Evolutionary conservation across 2,113 vertebrate species (phyloP).

Genomic region (Aramus guarauna): DNA sequence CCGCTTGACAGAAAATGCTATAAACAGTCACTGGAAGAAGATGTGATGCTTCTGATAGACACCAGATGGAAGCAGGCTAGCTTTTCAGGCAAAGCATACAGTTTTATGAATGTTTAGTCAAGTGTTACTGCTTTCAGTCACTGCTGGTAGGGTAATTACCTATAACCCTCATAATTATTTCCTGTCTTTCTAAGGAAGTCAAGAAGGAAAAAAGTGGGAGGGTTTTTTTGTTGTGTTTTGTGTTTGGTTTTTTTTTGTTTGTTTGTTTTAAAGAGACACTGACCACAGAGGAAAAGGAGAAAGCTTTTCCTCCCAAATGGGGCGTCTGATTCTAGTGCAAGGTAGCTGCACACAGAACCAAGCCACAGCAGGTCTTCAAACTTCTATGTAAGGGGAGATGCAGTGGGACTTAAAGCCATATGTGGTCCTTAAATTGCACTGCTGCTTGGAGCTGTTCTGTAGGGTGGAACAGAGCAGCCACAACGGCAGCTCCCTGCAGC

Average conservation of each 20-base stretch:
- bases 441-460: background rate
- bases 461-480: background rate
- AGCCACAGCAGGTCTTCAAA: background rate
- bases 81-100: background rate
- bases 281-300: background rate
- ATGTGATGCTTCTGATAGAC: background rate
- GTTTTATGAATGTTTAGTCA: background rate
- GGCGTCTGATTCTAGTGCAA: background rate
- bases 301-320: background rate
- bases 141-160: background rate
- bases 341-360: background rate
- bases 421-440: background rate
- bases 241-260: too few relatives aligned
- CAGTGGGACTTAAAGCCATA: background rate
- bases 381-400: background rate
- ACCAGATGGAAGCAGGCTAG: background rate
- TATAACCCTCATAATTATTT: background rate
- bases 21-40: background rate
- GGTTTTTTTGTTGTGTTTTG: background rate
- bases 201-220: background rate
- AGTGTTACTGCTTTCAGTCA: background rate
- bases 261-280: background rate
- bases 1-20: background rate
- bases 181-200: background rate
- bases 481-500: background rate